Conservation (phyloP, 2,113 vertebrate species). For the Casuarius casuarius region DNA sequence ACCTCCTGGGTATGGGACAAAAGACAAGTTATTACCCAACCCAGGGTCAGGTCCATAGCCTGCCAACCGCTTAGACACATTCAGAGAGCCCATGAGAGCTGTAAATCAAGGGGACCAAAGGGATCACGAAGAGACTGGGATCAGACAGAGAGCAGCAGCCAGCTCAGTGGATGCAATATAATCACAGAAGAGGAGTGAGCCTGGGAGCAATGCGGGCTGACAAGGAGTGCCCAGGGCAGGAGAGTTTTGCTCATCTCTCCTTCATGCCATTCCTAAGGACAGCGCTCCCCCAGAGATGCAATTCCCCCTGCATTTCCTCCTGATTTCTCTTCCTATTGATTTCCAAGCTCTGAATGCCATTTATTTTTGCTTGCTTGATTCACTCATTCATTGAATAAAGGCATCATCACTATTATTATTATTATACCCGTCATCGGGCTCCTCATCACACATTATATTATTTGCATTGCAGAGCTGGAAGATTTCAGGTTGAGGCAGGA, state of each 20-base stretch:
- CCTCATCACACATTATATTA: slow-evolving; percentile 76
- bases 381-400: slow-evolving; percentile 75
- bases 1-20: slow-evolving; percentile 60
- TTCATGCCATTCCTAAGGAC: background rate
- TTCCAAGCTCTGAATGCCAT: slow-evolving; percentile 57
- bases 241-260: slow-evolving; percentile 1
- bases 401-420: slow-evolving; percentile 77
- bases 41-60: slow-evolving; percentile 57
- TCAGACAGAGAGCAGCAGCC: background rate
- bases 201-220: accelerated
- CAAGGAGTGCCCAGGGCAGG: background rate
- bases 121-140: slow-evolving; percentile 7
- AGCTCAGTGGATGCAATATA: background rate
- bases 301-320: slow-evolving; percentile 25
- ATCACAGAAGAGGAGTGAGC: background rate
- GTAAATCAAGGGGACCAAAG: slow-evolving; percentile 58
- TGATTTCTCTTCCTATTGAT: slow-evolving; percentile 49
- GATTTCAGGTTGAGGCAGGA: slow-evolving; percentile 78
- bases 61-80: slow-evolving; percentile 47
- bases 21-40: slow-evolving; percentile 69
- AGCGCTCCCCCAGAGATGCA: background rate
- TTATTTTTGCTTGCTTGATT: slow-evolving; percentile 72
- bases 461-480: slow-evolving; percentile 77
- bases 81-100: slow-evolving; percentile 28
- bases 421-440: slow-evolving; percentile 49